These are phyloP conservation scores for Alosa sapidissima DNA, from an alignment of 2,797 vertebrate genomes.

Conservation along the genomic window DNA sequence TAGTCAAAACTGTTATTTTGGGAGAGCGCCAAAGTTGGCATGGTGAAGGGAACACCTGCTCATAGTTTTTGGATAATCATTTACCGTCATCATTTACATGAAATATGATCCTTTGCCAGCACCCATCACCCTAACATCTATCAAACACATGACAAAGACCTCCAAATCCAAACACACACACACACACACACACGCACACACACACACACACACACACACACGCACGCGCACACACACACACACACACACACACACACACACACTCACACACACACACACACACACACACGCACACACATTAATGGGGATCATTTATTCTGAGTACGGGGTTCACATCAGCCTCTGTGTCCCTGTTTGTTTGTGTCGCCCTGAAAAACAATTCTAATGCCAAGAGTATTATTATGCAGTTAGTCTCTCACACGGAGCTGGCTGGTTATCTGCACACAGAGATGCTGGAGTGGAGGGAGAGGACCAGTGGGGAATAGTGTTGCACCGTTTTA, in stretches of 20 bases:
- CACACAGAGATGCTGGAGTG: neutral
- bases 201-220: neutral
- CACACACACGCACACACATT: neutral
- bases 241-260: neutral
- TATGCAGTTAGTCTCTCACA: constrained; percentile 13
- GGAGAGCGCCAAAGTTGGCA: constrained; percentile 18
- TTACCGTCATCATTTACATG: constrained; percentile 24
- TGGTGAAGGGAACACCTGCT: constrained; percentile 19
- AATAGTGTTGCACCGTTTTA: constrained; percentile 26
- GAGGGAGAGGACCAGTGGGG: neutral
- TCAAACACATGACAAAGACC: constrained; percentile 22
- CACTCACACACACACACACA: neutral
- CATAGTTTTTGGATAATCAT: constrained; percentile 24
- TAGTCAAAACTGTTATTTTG: constrained; percentile 25
- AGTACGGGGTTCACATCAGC: constrained; percentile 8
- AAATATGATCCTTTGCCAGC: constrained; percentile 16
- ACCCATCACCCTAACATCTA: constrained; percentile 15
- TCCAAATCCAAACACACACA: neutral
- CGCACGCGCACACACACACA: neutral
- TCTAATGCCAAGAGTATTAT: constrained; percentile 4
- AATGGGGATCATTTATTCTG: constrained; percentile 19
- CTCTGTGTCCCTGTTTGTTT: constrained; percentile 12
- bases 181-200: neutral
- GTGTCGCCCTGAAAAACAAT: constrained; percentile 6
- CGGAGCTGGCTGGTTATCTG: constrained; percentile 2